Conservation (phyloP, 2,113 vertebrate genomes). For the Irena cyanogastra region DNA sequence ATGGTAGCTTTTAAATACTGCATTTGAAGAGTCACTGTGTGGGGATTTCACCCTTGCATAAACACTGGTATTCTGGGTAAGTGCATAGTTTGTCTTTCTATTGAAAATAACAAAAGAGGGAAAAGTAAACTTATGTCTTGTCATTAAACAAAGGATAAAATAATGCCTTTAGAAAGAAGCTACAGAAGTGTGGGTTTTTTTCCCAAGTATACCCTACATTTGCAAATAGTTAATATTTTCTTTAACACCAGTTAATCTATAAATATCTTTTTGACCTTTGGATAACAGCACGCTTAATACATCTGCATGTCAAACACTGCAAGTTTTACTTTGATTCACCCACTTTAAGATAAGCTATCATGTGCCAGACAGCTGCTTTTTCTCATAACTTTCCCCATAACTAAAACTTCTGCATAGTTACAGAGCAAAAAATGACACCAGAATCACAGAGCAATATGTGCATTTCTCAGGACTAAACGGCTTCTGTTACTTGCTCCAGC, state of each 20-base stretch:
- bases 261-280: slow-evolving; percentile 45
- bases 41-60: not conserved
- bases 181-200: not conserved
- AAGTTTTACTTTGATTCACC: slow-evolving; percentile 49
- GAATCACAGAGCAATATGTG: not conserved
- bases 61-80: not conserved
- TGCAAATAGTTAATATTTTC: slow-evolving; percentile 33
- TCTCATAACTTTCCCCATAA: slow-evolving; percentile 34
- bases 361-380: slow-evolving; percentile 50
- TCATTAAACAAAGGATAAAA: slow-evolving; percentile 34
- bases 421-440: slow-evolving; percentile 26
- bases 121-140: slow-evolving; percentile 13
- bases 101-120: slow-evolving; percentile 3
- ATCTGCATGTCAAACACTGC: slow-evolving; percentile 20
- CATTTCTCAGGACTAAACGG: slow-evolving; percentile 5
- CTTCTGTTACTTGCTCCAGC: slow-evolving; percentile 29
- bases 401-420: slow-evolving; percentile 46
- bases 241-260: slow-evolving; percentile 25
- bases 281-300: not conserved
- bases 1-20: not conserved
- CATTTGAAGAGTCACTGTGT: not conserved
- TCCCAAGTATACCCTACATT: not conserved
- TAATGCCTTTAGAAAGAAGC: not conserved
- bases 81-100: not conserved
- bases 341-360: slow-evolving; percentile 20